Percentiles rank a stretch among this genome's conserved stretches.
Evolutionary conservation across 64 coral and sea anemone genomes (phyloP).

Genomic region (Orbicella faveolata): DNA sequence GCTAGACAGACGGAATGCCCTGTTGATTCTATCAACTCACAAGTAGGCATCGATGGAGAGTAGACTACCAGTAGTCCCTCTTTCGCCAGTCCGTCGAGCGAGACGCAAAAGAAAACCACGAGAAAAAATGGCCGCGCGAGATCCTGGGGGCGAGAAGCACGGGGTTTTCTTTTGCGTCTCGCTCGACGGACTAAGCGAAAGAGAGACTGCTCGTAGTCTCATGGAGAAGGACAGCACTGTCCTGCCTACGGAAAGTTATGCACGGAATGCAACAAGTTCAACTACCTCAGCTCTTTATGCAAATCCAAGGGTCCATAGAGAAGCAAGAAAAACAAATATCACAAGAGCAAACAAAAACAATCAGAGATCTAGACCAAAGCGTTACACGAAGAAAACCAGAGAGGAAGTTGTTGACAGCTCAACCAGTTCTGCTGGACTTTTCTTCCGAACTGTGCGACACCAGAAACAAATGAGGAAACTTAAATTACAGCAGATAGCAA

Average conservation of each 20-base stretch:
- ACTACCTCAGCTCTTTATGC: background rate
- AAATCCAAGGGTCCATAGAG: too few species aligned
- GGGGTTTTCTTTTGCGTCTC: too few species aligned
- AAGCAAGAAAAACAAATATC: background rate
- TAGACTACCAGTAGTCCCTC: too few species aligned
- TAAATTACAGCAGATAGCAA: background rate
- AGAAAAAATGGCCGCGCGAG: too few species aligned
- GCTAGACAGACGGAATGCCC: background rate
- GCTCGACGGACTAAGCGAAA: too few species aligned
- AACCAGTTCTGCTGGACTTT: slow-evolving; percentile 37
- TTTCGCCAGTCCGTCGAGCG: too few species aligned
- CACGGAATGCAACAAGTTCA: slow-evolving; percentile 33
- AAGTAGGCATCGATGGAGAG: background rate
- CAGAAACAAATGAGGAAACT: slow-evolving; percentile 13
- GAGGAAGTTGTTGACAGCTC: slow-evolving; percentile 18
- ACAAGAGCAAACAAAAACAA: background rate
- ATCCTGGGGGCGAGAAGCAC: too few species aligned
- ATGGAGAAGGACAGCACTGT: background rate
- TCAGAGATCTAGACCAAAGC: slow-evolving; percentile 1
- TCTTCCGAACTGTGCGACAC: background rate
- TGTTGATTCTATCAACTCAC: background rate
- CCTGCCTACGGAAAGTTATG: slow-evolving; percentile 8
- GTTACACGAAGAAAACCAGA: slow-evolving; percentile 13
- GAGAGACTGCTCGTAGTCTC: background rate
- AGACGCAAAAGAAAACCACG: too few species aligned